Evolutionary conservation across 2,888 invertebrate genomes (phyloP).

Genomic region (Parnassius apollo): DNA sequence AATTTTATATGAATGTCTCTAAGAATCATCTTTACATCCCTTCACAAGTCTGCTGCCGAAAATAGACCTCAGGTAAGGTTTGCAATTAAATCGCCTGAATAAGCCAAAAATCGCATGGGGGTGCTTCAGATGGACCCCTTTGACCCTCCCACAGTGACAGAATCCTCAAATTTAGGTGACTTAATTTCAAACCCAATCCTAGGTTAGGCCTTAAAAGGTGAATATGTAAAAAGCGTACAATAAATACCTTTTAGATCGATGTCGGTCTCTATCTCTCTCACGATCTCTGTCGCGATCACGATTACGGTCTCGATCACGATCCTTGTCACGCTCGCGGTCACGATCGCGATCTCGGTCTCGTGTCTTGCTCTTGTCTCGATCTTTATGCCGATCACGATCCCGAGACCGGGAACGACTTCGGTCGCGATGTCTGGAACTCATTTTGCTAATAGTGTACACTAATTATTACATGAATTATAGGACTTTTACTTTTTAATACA

Average conservation of each 20-base stretch:
- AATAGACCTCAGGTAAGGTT: too few relatives aligned
- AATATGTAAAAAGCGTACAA: neutral
- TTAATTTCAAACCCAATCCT: too few relatives aligned
- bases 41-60: too few relatives aligned
- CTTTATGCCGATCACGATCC: constrained; percentile 57
- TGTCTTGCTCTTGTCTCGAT: constrained; percentile 60
- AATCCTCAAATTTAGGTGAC: too few relatives aligned
- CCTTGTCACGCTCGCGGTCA: constrained; percentile 51
- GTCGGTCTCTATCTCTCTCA: constrained; percentile 68
- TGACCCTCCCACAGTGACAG: too few relatives aligned
- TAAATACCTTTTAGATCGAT: constrained; percentile 73
- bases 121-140: too few relatives aligned
- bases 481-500: neutral
- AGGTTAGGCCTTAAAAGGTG: too few relatives aligned
- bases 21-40: too few relatives aligned
- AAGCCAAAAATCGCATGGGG: too few relatives aligned
- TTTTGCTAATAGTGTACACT: constrained; percentile 35
- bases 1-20: too few relatives aligned
- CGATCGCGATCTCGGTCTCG: constrained; percentile 45
- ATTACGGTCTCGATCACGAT: constrained; percentile 57
- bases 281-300: constrained; percentile 67
- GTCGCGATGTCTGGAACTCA: constrained; percentile 81
- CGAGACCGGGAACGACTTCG: constrained; percentile 72
- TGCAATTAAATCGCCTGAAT: too few relatives aligned
- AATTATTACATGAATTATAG: neutral